These are phyloP conservation scores for Sesia bembeciformis DNA, from an alignment of 2,888 invertebrate genomes.

Conservation along the genomic window DNA sequence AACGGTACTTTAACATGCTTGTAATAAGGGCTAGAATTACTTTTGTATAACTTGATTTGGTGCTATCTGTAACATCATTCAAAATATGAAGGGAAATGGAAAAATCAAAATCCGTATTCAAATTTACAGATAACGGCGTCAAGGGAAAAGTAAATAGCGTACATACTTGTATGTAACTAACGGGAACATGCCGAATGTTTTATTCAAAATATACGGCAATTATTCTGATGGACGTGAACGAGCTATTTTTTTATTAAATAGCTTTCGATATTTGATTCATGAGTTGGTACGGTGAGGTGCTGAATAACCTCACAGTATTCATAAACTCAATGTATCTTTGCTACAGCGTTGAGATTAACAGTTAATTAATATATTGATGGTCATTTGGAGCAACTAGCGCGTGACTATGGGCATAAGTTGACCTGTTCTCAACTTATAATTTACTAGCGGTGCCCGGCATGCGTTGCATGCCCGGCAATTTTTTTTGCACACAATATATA, in stretches of 20 bases:
- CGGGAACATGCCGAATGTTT: slow-evolving; percentile 4
- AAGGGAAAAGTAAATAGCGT: slow-evolving; percentile 17
- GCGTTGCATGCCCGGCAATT: too few relatives aligned
- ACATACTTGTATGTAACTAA: slow-evolving; percentile 15
- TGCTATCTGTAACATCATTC: slow-evolving; percentile 22
- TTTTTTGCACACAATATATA: too few relatives aligned
- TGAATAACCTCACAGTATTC: too few relatives aligned
- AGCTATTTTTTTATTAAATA: not conserved
- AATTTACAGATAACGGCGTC: slow-evolving; percentile 32
- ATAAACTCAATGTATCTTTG: not conserved
- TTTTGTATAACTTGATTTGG: slow-evolving; percentile 3
- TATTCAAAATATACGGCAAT: not conserved
- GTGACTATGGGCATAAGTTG: too few relatives aligned
- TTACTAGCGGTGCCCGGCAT: too few relatives aligned
- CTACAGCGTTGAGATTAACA: too few relatives aligned
- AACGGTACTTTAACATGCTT: too few relatives aligned
- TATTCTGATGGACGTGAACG: not conserved
- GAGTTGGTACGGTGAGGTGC: not conserved
- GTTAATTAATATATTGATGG: too few relatives aligned
- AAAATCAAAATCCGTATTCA: slow-evolving; percentile 58
- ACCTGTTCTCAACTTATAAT: too few relatives aligned
- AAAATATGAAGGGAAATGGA: slow-evolving; percentile 55
- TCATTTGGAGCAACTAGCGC: too few relatives aligned
- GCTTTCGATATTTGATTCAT: slow-evolving; percentile 2
- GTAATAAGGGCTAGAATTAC: too few relatives aligned